phyloP scores from a whole-genome alignment of 2,888 invertebrate species.

The Anaspis maculata region DNA sequence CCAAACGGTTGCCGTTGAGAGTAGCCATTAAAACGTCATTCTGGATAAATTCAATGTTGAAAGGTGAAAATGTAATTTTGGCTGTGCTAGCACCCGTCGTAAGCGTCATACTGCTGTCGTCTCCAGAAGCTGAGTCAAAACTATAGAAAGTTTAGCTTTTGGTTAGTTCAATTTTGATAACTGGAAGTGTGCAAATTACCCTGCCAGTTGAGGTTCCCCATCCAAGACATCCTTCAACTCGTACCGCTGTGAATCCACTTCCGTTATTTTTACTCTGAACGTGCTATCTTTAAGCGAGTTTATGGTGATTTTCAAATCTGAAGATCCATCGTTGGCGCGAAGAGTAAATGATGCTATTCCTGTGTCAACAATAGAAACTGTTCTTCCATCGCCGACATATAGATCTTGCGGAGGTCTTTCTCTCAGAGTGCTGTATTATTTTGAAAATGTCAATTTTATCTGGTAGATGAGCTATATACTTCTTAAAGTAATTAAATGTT shows the following conservation, averaged over 20 bases:
- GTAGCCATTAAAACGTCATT: background rate
- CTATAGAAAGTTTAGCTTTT: background rate
- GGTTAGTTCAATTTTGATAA: background rate
- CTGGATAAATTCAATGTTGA: background rate
- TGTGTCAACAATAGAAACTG: constrained; percentile 1
- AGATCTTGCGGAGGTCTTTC: constrained; percentile 2
- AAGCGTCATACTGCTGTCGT: background rate
- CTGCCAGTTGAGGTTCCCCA: constrained; percentile 2
- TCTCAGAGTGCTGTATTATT: constrained; percentile 2
- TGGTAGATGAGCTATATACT: no score
- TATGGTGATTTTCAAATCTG: constrained; percentile 1
- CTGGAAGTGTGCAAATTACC: background rate
- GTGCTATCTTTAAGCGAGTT: constrained; percentile 1
- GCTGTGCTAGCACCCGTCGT: background rate
- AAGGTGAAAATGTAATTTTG: background rate
- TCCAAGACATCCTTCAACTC: constrained; percentile 1
- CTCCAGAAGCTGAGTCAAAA: background rate
- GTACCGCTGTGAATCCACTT: constrained; percentile 2
- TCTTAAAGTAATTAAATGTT: no score
- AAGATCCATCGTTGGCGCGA: background rate
- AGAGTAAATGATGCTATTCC: constrained; percentile 3
- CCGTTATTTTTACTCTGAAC: constrained; percentile 4
- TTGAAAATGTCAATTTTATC: background rate
- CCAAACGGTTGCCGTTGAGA: background rate
- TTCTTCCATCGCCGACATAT: constrained; percentile 1